Percentiles rank a stretch among this genome's conserved stretches.
phyloP scores from a whole-genome alignment of 2,888 invertebrate genomes.

The Gortyna flavago region DNA sequence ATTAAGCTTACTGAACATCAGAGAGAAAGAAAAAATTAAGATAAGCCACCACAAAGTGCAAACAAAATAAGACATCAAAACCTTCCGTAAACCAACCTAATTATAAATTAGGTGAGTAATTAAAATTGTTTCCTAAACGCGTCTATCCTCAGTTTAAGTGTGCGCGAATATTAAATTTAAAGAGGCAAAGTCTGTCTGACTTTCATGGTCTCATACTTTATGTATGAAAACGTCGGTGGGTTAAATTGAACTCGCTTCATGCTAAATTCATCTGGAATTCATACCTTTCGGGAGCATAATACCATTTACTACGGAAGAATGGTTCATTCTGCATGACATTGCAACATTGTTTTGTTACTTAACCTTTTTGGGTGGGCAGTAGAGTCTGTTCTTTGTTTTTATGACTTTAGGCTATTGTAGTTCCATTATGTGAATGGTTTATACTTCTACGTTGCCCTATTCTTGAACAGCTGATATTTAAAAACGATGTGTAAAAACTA shows the following conservation, averaged over 20 bases:
- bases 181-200: conserved; percentile 63
- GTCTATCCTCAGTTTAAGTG: conserved; percentile 43
- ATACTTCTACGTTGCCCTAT: not conserved
- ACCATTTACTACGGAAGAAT: conserved; percentile 65
- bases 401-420: not conserved
- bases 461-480: not conserved
- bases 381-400: conserved; percentile 3
- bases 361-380: conserved; percentile 24
- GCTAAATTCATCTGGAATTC: conserved; percentile 75
- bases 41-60: conserved; percentile 1
- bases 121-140: conserved; percentile 58
- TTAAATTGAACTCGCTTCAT: conserved; percentile 73
- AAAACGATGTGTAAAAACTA: not conserved
- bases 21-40: not conserved
- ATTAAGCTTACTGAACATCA: not conserved
- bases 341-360: conserved; percentile 56
- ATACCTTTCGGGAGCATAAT: conserved; percentile 72
- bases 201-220: conserved; percentile 77
- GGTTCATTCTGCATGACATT: conserved; percentile 65
- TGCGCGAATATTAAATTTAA: conserved; percentile 63
- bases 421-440: not conserved
- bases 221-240: conserved; percentile 74
- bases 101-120: conserved; percentile 58
- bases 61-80: conserved; percentile 29
- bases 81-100: conserved; percentile 25